These are phyloP conservation scores for Chrysolina haemoptera DNA, from an alignment of 2,888 invertebrate species.

Conservation along the genomic window DNA sequence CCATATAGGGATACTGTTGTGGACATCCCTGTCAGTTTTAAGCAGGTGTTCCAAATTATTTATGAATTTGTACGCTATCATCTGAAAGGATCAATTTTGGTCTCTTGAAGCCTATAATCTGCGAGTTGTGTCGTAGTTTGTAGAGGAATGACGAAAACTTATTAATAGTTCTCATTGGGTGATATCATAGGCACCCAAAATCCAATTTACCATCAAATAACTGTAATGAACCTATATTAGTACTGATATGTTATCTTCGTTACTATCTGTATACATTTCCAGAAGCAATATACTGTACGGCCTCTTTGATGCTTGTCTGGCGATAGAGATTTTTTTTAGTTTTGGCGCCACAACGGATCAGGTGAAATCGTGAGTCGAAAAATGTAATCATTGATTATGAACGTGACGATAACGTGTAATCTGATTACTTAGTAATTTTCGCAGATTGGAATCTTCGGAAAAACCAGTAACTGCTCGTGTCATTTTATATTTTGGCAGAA, in stretches of 20 bases:
- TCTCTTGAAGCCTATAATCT: too few species aligned
- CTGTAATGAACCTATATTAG: too few species aligned
- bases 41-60: too few species aligned
- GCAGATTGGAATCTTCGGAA: background rate
- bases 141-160: too few species aligned
- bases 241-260: background rate
- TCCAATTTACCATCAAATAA: too few species aligned
- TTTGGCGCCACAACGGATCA: background rate
- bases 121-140: too few species aligned
- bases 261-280: background rate
- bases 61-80: too few species aligned
- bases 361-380: background rate
- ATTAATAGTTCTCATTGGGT: too few species aligned
- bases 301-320: background rate
- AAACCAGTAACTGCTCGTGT: background rate
- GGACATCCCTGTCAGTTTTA: too few species aligned
- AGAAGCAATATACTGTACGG: background rate
- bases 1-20: too few species aligned
- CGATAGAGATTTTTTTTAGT: conserved; percentile 3
- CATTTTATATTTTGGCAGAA: background rate
- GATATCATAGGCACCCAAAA: too few species aligned
- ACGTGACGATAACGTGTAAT: background rate
- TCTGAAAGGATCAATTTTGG: too few species aligned
- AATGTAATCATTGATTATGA: background rate
- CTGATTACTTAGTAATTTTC: background rate